Conservation (phyloP, 2,797 vertebrate genomes). For the Tachyglossus aculeatus region DNA sequence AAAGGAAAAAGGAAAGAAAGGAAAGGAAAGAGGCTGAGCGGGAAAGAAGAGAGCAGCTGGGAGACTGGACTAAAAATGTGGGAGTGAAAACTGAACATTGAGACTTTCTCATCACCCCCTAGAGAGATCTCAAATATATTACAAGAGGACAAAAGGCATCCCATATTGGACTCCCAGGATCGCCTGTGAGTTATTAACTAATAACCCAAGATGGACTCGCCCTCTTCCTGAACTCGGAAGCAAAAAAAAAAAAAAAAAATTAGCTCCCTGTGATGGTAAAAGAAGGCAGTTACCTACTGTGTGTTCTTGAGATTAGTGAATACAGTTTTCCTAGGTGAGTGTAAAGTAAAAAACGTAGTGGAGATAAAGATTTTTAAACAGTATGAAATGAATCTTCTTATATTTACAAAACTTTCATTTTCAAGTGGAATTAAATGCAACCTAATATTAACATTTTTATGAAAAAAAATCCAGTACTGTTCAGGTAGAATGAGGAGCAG, state of each 20-base stretch:
- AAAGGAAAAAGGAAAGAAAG: conserved; percentile 33
- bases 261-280: conserved; percentile 23
- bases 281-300: not conserved
- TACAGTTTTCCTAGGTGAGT: not conserved
- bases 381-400: not conserved
- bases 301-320: conserved; percentile 4
- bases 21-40: conserved; percentile 19
- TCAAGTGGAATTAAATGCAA: not conserved
- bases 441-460: not conserved
- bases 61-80: conserved; percentile 29
- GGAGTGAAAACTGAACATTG: conserved; percentile 17
- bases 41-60: not conserved
- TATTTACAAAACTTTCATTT: not conserved
- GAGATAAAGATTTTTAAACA: not conserved
- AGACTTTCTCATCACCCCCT: conserved; percentile 62
- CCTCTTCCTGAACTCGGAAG: conserved; percentile 20
- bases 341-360: too few species aligned
- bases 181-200: conserved; percentile 24
- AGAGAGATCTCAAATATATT: conserved; percentile 33
- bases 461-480: not conserved
- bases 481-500: not conserved
- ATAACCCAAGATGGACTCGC: not conserved
- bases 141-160: conserved; percentile 50
- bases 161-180: conserved; percentile 9
- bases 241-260: not conserved